Percentiles rank a stretch among this genome's conserved stretches.
Evolutionary conservation across 2,113 vertebrate genomes (phyloP).

Genomic region (Riparia riparia): DNA sequence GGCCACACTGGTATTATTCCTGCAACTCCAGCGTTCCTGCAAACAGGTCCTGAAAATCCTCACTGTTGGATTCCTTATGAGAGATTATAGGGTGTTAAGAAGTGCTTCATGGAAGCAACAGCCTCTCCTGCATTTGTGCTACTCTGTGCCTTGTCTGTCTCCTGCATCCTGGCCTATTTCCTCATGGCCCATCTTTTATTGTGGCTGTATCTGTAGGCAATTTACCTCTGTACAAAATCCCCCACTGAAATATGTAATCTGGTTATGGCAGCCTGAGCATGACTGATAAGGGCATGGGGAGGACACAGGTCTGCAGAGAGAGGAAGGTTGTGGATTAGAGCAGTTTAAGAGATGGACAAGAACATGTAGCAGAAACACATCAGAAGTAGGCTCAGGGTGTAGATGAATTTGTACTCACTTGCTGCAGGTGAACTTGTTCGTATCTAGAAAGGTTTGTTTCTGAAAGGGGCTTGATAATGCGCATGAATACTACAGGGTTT

Average conservation of each 20-base stretch:
- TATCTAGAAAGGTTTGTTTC: not conserved
- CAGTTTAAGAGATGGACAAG: not conserved
- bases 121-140: not conserved
- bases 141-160: not conserved
- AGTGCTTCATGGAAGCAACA: not conserved
- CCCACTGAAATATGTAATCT: not conserved
- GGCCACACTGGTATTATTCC: not conserved
- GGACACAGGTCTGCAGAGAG: not conserved
- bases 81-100: not conserved
- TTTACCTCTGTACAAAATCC: not conserved
- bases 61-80: not conserved
- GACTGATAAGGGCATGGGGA: not conserved
- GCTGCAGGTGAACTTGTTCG: not conserved
- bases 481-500: not conserved
- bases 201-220: not conserved
- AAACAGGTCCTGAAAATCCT: fast-evolving
- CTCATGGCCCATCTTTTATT: not conserved
- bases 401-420: not conserved
- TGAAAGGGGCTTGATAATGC: not conserved
- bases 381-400: not conserved
- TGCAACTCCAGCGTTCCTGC: not conserved
- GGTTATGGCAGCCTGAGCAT: not conserved
- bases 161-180: not conserved
- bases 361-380: fast-evolving
- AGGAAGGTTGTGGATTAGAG: not conserved